A percentile compares a stretch with the other conserved stretches of the same genome.
Conservation (phyloP, 2,113 vertebrate genomes). For the Cepphus grylle region DNA sequence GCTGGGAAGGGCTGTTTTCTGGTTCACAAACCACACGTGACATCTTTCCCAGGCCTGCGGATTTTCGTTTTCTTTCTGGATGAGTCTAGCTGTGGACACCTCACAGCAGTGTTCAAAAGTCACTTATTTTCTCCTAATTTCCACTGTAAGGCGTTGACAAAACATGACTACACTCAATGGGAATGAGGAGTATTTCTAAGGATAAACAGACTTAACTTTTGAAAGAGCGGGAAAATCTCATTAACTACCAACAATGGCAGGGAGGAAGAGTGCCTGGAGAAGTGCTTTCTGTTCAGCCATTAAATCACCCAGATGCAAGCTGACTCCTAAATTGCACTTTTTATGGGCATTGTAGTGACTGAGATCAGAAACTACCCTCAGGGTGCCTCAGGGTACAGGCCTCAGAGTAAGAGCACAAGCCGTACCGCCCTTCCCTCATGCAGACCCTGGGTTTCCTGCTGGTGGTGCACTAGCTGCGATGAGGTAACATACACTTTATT, state of each 20-base stretch:
- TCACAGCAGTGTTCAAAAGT: neutral
- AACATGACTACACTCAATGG: rapidly evolving
- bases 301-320: no score
- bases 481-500: neutral
- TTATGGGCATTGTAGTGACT: neutral
- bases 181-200: rapidly evolving
- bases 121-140: neutral
- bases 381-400: no score
- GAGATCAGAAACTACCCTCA: no score
- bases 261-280: neutral
- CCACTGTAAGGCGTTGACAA: rapidly evolving
- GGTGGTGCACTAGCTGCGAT: no score
- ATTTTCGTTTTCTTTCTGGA: neutral
- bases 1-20: neutral
- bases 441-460: no score
- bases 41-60: neutral
- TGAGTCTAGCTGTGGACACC: neutral
- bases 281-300: neutral
- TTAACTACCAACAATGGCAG: neutral
- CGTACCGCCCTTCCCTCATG: rapidly evolving
- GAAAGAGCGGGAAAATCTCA: neutral
- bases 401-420: neutral
- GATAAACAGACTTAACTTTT: neutral
- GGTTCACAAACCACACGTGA: neutral
- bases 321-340: neutral